Evolutionary conservation across 2,113 vertebrate species (phyloP), one percentile per base, ranked within the genome.

Genomic region (Nibea albiflora): DNA sequence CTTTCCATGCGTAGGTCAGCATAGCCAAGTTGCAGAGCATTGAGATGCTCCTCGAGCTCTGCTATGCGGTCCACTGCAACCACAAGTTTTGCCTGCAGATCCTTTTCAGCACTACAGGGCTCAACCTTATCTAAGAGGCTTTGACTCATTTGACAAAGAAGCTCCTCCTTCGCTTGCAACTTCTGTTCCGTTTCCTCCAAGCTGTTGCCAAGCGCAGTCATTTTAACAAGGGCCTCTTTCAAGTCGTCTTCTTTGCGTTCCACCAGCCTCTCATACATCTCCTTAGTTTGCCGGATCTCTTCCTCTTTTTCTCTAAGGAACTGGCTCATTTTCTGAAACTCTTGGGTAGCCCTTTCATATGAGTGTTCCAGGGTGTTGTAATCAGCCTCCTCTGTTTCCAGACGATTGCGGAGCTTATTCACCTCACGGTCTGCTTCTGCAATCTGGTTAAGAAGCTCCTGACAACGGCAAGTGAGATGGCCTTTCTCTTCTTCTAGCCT

Each of bases 371-470:
- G 91, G 14, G 91, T 94, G 74, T 91, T 94, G 85, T 96, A 97
- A 86, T 97, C 97, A 0, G 94, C 93, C 86, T 98, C 97, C 78
- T 96, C 95, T 0, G 92, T 94, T 28, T 95, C 93, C 66, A 98
- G 90, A 73, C 95, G 96, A 15, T 90, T 92, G 58, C 93, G 95
- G 5, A 98, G 95, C 86, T 96, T 96, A 44, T 94, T 95, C 11
- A 97, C 94, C 72, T 99, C 96, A 0, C 95, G 94, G 73, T 97
- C 96, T 0, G 97, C 97, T 85, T 96, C 92, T 0, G 96, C 84
- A 1, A 97, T 95, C 58, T 96, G 97, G 85, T 97, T 96, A 68
- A 96, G 93, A 78, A 99, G 96, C 90, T 99, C 97, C 3, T 98
- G 97, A 88, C 97, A 97, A 1, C 95, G 95, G 64, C 95, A 97